These are phyloP conservation scores for Ceyx cyanopectus DNA, from an alignment of 2,113 vertebrate species.

Conservation along the genomic window DNA sequence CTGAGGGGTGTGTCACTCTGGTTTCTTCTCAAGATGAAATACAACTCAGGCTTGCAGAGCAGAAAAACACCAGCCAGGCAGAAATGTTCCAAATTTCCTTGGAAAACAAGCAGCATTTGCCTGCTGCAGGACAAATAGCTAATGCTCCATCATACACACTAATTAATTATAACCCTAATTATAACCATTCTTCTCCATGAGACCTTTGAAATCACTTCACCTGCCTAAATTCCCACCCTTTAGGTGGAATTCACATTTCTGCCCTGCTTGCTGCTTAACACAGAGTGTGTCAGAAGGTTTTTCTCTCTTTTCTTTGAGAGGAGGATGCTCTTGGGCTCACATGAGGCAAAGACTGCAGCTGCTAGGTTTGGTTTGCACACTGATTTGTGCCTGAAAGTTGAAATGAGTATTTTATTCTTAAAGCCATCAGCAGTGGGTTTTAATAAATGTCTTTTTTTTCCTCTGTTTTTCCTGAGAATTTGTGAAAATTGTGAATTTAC, in stretches of 20 bases:
- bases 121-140: not conserved
- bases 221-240: not conserved
- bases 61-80: not conserved
- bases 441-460: not conserved
- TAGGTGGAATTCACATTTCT: not conserved
- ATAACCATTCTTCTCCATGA: not conserved
- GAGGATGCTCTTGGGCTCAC: not conserved
- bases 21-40: not conserved
- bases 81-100: not conserved
- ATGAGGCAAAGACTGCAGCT: not conserved
- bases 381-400: not conserved
- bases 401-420: not conserved
- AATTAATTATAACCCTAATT: not conserved
- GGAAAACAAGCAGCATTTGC: not conserved
- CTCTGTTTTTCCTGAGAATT: slow-evolving; percentile 82
- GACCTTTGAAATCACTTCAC: not conserved
- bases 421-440: not conserved
- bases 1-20: rapidly evolving
- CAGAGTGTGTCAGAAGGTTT: rapidly evolving
- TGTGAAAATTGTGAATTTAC: slow-evolving; percentile 98
- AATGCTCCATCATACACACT: rapidly evolving
- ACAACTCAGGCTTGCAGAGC: not conserved
- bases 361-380: not conserved
- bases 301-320: not conserved
- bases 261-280: not conserved